Evolutionary conservation across 2,797 vertebrate genomes (phyloP), one percentile per base, ranked within the genome.

Genomic region (Tachyglossus aculeatus): DNA sequence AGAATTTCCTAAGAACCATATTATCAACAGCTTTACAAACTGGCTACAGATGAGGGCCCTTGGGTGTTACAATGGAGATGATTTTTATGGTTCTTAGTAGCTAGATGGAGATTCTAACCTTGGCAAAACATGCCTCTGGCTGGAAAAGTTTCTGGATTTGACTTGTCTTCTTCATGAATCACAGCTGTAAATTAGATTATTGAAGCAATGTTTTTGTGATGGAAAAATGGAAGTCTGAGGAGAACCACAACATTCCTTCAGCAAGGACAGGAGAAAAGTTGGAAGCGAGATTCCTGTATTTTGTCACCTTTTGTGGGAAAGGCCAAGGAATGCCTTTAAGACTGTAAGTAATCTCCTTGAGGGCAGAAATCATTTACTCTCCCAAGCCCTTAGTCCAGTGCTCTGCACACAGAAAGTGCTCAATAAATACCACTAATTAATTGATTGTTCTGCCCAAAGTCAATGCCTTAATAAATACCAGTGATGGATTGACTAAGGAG

Each of bases 81-180:
- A 32, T 48, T 44, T 59, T 22, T 15, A 54, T 7, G 25, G 31
- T 60, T 67, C 65, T 27, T 41, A 5, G n/a, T 55, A 67, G 22
- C 25, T 40, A 44, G 24, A n/a, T n/a, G n/a, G n/a, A 58, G 63
- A 55, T 74, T 75, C 76, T 77, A 48, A 71, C 24, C 11, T 60
- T 12, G 53, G 55, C 61, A 63, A 3, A 37, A 44, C 57, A 63
- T 27, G 9, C 61, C 57, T 50, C 39, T 10, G 52, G 27, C 25
- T 57, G 9, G 51, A 57, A 66, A 51, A 29, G 9, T 34, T 73
- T 34, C 18, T 50, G 7, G 40, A 53, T 50, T 31, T 52, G 25
- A n/a, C 9, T 48, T 36, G 21, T n/a, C 9, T 10, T 45, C 51
- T 76, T 68, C 38, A 34, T 24, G 25, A 61, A 16, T 18, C 45